phyloP scores from a whole-genome alignment of 2,888 invertebrate species.

The Quadriops clusia region DNA sequence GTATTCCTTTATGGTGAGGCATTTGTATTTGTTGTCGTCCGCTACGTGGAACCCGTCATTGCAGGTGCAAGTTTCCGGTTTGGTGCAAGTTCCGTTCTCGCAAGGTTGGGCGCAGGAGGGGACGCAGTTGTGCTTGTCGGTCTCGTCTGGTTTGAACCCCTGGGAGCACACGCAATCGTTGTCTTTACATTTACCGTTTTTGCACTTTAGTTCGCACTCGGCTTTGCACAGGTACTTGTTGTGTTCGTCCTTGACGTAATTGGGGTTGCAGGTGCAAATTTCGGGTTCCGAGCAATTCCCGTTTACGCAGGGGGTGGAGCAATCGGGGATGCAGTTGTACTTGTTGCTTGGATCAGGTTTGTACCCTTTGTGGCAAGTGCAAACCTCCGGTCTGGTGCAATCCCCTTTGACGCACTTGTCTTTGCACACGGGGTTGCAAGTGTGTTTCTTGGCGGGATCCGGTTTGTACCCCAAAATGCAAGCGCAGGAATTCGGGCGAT shows the following conservation, averaged over 20 bases:
- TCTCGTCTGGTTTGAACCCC: constrained; percentile 9
- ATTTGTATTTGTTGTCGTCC: constrained; percentile 9
- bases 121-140: constrained; percentile 9
- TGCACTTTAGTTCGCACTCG: constrained; percentile 46
- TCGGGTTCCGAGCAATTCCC: constrained; percentile 23
- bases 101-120: constrained; percentile 8
- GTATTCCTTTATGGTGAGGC: too few species aligned
- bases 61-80: constrained; percentile 41
- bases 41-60: constrained; percentile 9
- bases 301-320: constrained; percentile 24
- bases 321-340: constrained; percentile 13
- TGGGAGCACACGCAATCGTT: constrained; percentile 45
- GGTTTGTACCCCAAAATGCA: constrained; percentile 13
- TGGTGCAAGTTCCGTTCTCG: constrained; percentile 6
- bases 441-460: constrained; percentile 11
- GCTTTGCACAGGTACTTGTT: constrained; percentile 37
- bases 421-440: constrained; percentile 13
- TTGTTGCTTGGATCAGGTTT: constrained; percentile 9
- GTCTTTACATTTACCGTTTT: constrained; percentile 49
- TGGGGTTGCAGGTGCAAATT: constrained; percentile 12
- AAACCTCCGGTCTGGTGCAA: constrained; percentile 13
- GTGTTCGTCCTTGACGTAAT: constrained; percentile 11
- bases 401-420: constrained; percentile 14
- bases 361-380: constrained; percentile 14
- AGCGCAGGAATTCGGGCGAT: constrained; percentile 39